phyloP scores from a whole-genome alignment of 2,888 invertebrate species.

The Imbricaverruca yamaguchii region DNA sequence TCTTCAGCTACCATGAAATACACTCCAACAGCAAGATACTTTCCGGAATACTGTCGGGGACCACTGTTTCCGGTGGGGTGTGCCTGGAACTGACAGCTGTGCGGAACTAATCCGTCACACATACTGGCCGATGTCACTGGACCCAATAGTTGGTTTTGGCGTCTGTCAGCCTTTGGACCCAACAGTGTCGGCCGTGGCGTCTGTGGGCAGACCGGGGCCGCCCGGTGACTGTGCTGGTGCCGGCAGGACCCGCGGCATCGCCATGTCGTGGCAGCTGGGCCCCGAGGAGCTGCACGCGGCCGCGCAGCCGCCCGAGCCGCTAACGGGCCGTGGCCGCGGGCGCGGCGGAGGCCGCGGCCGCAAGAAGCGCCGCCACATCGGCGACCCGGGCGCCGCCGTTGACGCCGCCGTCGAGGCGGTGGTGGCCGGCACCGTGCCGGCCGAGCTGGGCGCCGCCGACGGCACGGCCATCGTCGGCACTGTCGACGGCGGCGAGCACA shows the following conservation, averaged over 20 bases:
- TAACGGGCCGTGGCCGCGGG: not conserved
- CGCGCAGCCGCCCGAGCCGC: not conserved
- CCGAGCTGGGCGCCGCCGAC: not conserved
- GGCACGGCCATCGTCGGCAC: not conserved
- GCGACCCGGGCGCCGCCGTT: not conserved
- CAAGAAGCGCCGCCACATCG: not conserved
- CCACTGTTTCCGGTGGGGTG: too few relatives aligned
- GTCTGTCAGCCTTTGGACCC: not conserved
- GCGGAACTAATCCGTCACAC: too few relatives aligned
- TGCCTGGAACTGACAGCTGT: too few relatives aligned
- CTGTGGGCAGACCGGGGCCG: not conserved
- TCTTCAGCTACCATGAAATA: too few relatives aligned
- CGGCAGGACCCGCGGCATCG: not conserved
- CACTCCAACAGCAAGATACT: too few relatives aligned
- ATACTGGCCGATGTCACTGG: not conserved
- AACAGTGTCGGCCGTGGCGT: too few relatives aligned
- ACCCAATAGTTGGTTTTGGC: not conserved
- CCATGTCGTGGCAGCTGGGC: not conserved
- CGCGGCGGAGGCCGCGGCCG: not conserved
- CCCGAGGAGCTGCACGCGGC: not conserved
- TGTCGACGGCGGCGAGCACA: conserved; percentile 8
- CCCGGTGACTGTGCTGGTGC: too few relatives aligned
- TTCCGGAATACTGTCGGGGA: too few relatives aligned
- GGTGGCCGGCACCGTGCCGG: not conserved
- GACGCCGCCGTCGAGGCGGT: conserved; percentile 6